A percentile compares a stretch with the other conserved stretches of the same genome.
These are phyloP conservation scores for Anolis apletophallus DNA, from an alignment of 2,797 vertebrate species.

Conservation along the genomic window DNA sequence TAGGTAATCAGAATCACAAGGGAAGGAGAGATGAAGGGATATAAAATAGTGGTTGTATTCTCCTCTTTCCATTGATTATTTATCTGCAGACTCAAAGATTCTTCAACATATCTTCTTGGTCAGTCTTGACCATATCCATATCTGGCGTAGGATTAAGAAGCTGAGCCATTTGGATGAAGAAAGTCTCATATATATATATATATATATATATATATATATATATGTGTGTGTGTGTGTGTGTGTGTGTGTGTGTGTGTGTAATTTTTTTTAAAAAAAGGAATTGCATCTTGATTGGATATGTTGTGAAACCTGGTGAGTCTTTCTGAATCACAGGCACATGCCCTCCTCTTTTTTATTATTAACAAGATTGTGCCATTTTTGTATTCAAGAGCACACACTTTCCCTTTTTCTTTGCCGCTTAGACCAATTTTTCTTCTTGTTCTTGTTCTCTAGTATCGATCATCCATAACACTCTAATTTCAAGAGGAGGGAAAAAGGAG, in stretches of 20 bases:
- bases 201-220: too few species aligned
- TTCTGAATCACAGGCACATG: conserved; percentile 29
- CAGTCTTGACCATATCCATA: conserved; percentile 26
- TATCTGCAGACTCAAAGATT: conserved; percentile 46
- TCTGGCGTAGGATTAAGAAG: conserved; percentile 52
- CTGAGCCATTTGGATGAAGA: conserved; percentile 32
- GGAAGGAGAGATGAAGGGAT: conserved; percentile 25
- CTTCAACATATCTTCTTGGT: conserved; percentile 46
- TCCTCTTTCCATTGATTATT: conserved; percentile 18
- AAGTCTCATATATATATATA: too few species aligned
- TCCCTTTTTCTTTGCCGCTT: conserved; percentile 39
- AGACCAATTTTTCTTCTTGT: conserved; percentile 51
- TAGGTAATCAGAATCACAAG: conserved; percentile 17
- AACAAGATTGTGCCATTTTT: conserved; percentile 54
- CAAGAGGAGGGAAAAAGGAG: conserved; percentile 29
- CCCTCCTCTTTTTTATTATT: conserved; percentile 23
- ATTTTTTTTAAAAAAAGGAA: too few species aligned
- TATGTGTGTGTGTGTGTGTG: too few species aligned
- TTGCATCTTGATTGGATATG: conserved; percentile 56
- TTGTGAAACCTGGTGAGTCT: conserved; percentile 67
- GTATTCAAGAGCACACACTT: conserved; percentile 42
- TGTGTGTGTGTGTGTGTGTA: too few species aligned
- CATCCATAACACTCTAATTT: conserved; percentile 38
- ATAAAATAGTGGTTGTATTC: not conserved
- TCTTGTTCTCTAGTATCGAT: conserved; percentile 43